These are phyloP conservation scores for Acrocyrtus sp. DNA, from an alignment of 2,888 invertebrate species.

Conservation along the genomic window DNA sequence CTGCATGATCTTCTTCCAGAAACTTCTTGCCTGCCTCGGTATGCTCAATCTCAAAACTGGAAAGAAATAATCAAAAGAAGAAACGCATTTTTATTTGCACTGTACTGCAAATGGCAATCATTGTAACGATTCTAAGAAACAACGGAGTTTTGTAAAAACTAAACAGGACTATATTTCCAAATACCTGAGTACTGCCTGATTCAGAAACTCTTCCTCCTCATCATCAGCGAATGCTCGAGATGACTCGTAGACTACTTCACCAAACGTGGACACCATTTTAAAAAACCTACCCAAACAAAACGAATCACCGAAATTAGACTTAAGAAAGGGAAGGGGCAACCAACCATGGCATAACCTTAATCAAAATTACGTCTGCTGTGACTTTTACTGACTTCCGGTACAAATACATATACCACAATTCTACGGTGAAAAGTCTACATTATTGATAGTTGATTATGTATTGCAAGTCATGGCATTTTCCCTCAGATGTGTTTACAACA, in stretches of 20 bases:
- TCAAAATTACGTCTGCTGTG: no score
- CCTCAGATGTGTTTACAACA: no score
- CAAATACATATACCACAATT: no score
- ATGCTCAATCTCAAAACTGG: conserved; percentile 50
- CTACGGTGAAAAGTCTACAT: no score
- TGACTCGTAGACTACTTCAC: conserved; percentile 59
- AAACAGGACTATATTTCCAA: neutral
- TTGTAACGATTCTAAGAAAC: neutral
- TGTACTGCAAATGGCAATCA: neutral
- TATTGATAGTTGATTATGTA: no score
- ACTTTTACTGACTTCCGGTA: no score
- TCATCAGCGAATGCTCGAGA: conserved; percentile 62
- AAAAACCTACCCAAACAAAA: neutral
- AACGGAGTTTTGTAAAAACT: neutral
- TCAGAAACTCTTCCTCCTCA: conserved; percentile 64
- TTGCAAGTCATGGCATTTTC: no score
- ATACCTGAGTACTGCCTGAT: conserved; percentile 67
- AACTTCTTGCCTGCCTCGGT: conserved; percentile 35
- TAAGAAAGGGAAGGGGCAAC: no score
- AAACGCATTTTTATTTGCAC: neutral
- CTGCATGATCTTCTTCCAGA: conserved; percentile 21
- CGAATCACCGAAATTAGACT: neutral
- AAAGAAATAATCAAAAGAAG: conserved; percentile 6
- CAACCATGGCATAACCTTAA: no score
- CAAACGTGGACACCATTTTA: conserved; percentile 52